A percentile compares a stretch with the other conserved stretches of the same genome.
These are phyloP conservation scores for Halichondria panicea DNA, from an alignment of 37 sponge, comb jelly and placozoan genomes.

Conservation along the genomic window DNA sequence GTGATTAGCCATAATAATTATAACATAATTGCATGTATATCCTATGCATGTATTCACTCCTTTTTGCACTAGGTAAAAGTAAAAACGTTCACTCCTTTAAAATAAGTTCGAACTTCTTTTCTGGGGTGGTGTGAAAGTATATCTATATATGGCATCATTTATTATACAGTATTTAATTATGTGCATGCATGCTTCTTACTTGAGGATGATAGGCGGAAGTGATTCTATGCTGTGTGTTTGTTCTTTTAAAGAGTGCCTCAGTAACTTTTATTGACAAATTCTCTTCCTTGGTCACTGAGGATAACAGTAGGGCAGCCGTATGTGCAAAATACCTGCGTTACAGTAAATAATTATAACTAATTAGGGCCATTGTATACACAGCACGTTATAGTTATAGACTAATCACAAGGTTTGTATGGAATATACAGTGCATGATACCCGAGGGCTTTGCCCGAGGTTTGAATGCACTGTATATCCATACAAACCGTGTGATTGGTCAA, in stretches of 20 bases:
- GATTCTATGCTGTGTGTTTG: slow-evolving; percentile 22
- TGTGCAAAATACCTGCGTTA: slow-evolving; percentile 3
- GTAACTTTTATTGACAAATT: slow-evolving; percentile 36
- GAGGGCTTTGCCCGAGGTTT: too few species aligned
- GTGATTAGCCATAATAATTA: background rate
- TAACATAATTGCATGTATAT: too few species aligned
- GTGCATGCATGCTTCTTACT: slow-evolving; percentile 19
- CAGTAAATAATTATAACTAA: too few species aligned
- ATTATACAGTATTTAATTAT: background rate
- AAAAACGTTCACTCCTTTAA: too few species aligned
- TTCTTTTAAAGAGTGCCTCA: slow-evolving; percentile 15
- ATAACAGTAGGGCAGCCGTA: slow-evolving; percentile 29
- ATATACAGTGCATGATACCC: too few species aligned
- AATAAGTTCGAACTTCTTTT: too few species aligned
- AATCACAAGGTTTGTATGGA: too few species aligned
- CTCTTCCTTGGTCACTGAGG: slow-evolving; percentile 40
- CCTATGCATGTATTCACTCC: too few species aligned
- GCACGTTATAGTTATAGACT: background rate
- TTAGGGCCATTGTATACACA: too few species aligned
- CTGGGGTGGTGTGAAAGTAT: background rate
- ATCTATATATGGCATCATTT: background rate
- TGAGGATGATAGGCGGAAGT: slow-evolving; percentile 42
- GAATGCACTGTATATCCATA: too few species aligned
- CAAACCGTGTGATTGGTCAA: too few species aligned
- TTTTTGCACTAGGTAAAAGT: too few species aligned